Conservation (phyloP, 2,113 vertebrate genomes). For the Neopipo cinnamomea region DNA sequence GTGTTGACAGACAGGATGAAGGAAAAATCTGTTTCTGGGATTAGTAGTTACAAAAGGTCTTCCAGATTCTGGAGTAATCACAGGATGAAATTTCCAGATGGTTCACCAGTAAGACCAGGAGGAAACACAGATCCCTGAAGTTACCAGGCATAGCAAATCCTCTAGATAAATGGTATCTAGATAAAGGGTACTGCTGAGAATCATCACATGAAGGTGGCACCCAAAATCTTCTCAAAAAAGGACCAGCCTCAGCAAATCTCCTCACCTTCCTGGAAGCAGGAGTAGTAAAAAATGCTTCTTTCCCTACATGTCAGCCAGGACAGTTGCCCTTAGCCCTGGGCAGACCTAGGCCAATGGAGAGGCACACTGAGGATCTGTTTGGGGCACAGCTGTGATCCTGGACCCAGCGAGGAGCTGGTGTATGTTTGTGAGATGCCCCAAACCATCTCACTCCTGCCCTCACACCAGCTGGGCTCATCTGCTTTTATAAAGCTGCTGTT, state of each 20-base stretch:
- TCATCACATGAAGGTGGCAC: not conserved
- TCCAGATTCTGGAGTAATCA: slow-evolving; percentile 42
- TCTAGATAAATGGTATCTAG: not conserved
- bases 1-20: slow-evolving; percentile 59
- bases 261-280: not conserved
- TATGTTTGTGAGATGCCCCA: not conserved
- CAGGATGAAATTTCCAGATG: slow-evolving; percentile 55
- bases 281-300: not conserved
- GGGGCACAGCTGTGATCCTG: not conserved
- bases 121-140: not conserved
- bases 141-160: not conserved
- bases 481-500: not conserved
- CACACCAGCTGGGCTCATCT: not conserved
- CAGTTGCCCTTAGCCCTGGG: not conserved
- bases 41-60: slow-evolving; percentile 60
- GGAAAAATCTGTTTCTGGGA: slow-evolving; percentile 68
- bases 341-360: not conserved
- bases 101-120: not conserved
- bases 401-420: not conserved
- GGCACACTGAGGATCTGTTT: not conserved
- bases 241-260: not conserved
- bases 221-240: not conserved
- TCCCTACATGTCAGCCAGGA: not conserved
- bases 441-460: not conserved
- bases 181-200: not conserved